Evolutionary conservation across 2,888 invertebrate genomes (phyloP).

Genomic region (Litoditis marina): DNA sequence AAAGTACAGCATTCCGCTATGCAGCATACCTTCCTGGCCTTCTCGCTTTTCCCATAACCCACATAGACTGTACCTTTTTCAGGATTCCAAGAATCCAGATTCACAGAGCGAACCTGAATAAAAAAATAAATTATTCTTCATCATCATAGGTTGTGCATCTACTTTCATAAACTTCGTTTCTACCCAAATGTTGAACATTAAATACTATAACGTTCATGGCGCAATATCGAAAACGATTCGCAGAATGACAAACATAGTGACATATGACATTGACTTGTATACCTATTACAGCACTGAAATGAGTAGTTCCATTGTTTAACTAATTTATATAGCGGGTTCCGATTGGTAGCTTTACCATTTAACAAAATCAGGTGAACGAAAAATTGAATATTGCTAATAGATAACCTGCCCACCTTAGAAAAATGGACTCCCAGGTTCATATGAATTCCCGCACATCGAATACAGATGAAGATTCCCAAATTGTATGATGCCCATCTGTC

Average conservation of each 20-base stretch:
- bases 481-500: conserved; percentile 97
- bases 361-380: neutral
- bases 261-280: no score
- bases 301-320: no score
- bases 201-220: neutral
- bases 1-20: neutral
- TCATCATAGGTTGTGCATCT: no score
- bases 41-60: conserved; percentile 96
- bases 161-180: no score
- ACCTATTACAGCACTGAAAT: no score
- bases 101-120: conserved; percentile 83
- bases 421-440: conserved; percentile 97
- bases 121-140: no score
- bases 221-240: no score
- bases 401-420: conserved; percentile 70
- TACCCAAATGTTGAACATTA: neutral
- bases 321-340: neutral
- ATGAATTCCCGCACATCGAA: conserved; percentile 97
- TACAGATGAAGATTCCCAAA: conserved; percentile 93
- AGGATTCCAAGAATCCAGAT: conserved; percentile 94
- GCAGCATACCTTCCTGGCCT: conserved; percentile 72
- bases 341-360: neutral
- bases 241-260: no score
- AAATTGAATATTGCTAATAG: neutral
- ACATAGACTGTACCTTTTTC: conserved; percentile 90